Base-by-base conservation (phyloP, 2,888 invertebrate genomes). In the Mythimna pallens region DNA sequence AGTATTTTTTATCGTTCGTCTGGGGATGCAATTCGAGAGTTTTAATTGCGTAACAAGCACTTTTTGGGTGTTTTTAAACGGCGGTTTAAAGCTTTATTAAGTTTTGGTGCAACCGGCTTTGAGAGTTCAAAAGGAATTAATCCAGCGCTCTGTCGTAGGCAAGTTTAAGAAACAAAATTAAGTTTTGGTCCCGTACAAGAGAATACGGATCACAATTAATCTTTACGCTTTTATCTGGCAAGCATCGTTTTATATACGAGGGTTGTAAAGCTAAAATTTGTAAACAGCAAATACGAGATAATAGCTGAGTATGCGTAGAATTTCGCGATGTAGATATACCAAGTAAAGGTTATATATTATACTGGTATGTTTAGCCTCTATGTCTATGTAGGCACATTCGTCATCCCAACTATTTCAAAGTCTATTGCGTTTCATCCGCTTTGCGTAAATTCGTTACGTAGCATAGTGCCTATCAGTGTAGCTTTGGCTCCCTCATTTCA, bases 101-200 rank as follows among this genome's bases (percentile, higher is more conserved):
- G 76, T 58, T 80, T 86, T 72, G 64, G 73, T 85, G 70, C 79
- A 77, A 78, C 76, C 73, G 82, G 81, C 86, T 81, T 78, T 69
- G 76, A 83, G 86, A 90, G 88, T 90, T 93, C 81, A 87, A 88
- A 88, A 87, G 89, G 88, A 88, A 89, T 89, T 92, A 93, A 94
- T 92, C 91, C 89, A 82, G 80, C 83, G 89, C 92, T 91, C 90
- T 91, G 88, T 91, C 89, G 88, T 88, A 87, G 90, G 91, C 89
- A 92, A 93, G 91, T 93, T 93, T 91, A 91, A 93, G 93, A 94
- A 94, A 93, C 92, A 90, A 93, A 94, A 93, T 94, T 92, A 93
- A 94, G 93, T 93, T 93, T 92, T 89, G 91, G 91, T 92, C 89
- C 90, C 89, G 88, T 89, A 92, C 92, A 89, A 91, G 90, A 89